phyloP scores from a whole-genome alignment of 2,797 vertebrate genomes.

The Pseudochirops cupreus region DNA sequence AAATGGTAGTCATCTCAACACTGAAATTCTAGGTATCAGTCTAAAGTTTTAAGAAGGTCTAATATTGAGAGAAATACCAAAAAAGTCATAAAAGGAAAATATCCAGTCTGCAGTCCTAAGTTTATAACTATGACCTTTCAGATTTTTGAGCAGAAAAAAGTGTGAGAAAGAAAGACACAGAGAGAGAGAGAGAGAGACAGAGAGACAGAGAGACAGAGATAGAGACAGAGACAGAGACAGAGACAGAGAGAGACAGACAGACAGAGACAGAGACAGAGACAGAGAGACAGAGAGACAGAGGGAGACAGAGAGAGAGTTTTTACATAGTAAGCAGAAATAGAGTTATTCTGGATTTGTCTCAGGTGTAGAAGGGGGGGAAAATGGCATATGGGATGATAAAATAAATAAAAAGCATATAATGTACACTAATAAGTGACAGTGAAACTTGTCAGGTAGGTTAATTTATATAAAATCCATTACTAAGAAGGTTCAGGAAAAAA shows the following conservation, averaged over 20 bases:
- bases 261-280: no score
- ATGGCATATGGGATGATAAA: not conserved
- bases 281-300: not conserved
- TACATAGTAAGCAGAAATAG: not conserved
- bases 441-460: not conserved
- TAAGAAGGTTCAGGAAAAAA: not conserved
- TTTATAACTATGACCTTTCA: not conserved
- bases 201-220: no score
- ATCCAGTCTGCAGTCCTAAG: not conserved
- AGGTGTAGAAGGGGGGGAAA: slow-evolving; percentile 1
- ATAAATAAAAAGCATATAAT: slow-evolving; percentile 21
- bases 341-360: not conserved
- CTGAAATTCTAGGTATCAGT: not conserved
- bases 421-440: slow-evolving; percentile 8
- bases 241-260: not conserved
- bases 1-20: not conserved
- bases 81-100: not conserved
- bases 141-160: not conserved
- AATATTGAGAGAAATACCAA: not conserved
- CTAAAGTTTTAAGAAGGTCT: not conserved
- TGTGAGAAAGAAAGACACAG: no score
- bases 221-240: no score
- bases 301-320: not conserved
- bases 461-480: slow-evolving; percentile 10
- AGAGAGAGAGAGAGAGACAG: no score